These are phyloP conservation scores for Drepana falcataria DNA, from an alignment of 2,888 invertebrate genomes.

Conservation along the genomic window DNA sequence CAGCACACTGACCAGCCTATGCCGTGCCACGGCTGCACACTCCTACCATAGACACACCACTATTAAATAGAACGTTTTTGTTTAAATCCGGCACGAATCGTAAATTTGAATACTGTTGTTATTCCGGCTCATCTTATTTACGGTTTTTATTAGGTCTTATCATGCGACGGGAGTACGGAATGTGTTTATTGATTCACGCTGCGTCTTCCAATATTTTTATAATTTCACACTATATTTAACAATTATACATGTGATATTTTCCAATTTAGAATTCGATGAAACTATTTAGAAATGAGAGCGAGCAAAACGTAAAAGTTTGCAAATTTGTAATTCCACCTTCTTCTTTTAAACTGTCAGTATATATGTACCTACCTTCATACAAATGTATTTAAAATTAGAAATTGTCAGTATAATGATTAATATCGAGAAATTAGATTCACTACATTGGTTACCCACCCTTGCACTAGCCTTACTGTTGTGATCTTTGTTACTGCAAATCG, in stretches of 20 bases:
- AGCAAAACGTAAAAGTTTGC: too few species aligned
- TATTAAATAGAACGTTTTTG: slow-evolving; percentile 76
- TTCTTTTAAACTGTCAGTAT: too few species aligned
- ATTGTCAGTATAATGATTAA: slow-evolving; percentile 26
- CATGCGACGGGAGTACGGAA: slow-evolving; percentile 69
- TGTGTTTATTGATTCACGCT: slow-evolving; percentile 70
- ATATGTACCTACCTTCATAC: too few species aligned
- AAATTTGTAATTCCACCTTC: too few species aligned
- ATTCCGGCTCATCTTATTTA: slow-evolving; percentile 63
- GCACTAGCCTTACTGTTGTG: slow-evolving; percentile 30
- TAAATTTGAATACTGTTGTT: slow-evolving; percentile 75
- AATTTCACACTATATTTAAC: slow-evolving; percentile 53
- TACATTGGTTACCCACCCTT: slow-evolving; percentile 31
- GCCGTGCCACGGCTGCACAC: slow-evolving; percentile 24
- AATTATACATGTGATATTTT: slow-evolving; percentile 21
- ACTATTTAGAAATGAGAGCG: neutral
- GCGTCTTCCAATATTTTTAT: slow-evolving; percentile 38
- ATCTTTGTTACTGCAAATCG: slow-evolving; percentile 53
- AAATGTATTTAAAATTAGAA: too few species aligned
- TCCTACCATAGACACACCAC: slow-evolving; percentile 60
- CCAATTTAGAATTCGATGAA: neutral
- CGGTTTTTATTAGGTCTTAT: slow-evolving; percentile 58
- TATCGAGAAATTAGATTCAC: slow-evolving; percentile 38
- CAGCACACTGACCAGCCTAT: slow-evolving; percentile 27
- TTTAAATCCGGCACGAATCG: slow-evolving; percentile 74